Evolutionary conservation across 2,113 vertebrate species (phyloP).

Genomic region (Aviceda subcristata): DNA sequence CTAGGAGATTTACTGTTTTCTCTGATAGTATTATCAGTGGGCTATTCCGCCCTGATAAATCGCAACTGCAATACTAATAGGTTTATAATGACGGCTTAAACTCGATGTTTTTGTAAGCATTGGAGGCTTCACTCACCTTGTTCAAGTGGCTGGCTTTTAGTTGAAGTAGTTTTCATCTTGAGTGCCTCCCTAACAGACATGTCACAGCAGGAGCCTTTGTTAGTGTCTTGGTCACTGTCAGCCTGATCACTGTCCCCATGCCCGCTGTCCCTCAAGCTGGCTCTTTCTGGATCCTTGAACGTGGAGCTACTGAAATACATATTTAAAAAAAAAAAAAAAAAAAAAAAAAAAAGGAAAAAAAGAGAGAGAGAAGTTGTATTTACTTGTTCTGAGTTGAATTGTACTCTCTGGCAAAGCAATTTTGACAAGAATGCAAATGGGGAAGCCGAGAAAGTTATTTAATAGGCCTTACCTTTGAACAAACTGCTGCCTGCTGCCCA

Average conservation of each 20-base stretch:
- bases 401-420: conserved; percentile 76
- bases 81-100: conserved; percentile 51
- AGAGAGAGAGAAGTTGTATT: conserved; percentile 69
- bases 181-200: conserved; percentile 99
- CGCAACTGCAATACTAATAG: conserved; percentile 46
- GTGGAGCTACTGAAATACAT: conserved; percentile 91
- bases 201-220: conserved; percentile 99
- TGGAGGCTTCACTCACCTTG: conserved; percentile 87
- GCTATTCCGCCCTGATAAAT: conserved; percentile 79
- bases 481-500: conserved; percentile 99
- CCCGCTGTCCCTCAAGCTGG: conserved; percentile 98
- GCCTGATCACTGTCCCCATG: conserved; percentile 99
- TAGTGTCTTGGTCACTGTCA: conserved; percentile 99
- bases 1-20: neutral
- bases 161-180: conserved; percentile 94
- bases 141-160: conserved; percentile 92
- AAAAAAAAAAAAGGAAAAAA: no score
- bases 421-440: conserved; percentile 77
- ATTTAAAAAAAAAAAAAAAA: neutral
- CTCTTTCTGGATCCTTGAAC: conserved; percentile 98
- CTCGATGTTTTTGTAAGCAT: conserved; percentile 29
- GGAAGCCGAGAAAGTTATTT: conserved; percentile 81
- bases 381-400: conserved; percentile 71
- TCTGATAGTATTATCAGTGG: conserved; percentile 60
- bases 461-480: conserved; percentile 98